Evolutionary conservation across 2,888 invertebrate species (phyloP).

Genomic region (Gastracanthus pulcherrimus): DNA sequence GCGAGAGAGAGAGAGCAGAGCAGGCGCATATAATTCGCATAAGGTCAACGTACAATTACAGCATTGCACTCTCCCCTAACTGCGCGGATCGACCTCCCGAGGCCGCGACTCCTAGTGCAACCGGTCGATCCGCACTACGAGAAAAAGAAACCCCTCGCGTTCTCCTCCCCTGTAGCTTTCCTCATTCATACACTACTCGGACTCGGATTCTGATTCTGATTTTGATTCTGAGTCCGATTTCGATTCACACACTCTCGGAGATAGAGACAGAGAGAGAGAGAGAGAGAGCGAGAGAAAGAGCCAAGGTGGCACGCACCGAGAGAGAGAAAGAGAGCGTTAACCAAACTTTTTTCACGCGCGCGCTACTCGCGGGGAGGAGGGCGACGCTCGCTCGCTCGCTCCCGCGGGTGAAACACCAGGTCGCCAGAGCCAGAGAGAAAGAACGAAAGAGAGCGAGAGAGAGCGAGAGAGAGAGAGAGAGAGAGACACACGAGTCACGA

Average conservation of each 20-base stretch:
- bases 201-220: no score
- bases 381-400: not conserved
- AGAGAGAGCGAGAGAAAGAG: constrained; percentile 58
- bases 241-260: not conserved
- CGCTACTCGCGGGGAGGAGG: not conserved
- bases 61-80: not conserved
- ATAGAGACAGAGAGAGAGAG: not conserved
- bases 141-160: no score
- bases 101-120: not conserved
- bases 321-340: constrained; percentile 68
- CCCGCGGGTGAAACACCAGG: not conserved
- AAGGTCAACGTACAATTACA: constrained; percentile 50
- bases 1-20: not conserved
- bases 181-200: not conserved
- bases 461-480: no score
- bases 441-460: no score
- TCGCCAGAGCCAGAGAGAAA: not conserved
- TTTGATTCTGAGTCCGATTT: no score
- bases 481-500: no score
- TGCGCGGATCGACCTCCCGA: not conserved
- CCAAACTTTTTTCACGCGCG: constrained; percentile 73
- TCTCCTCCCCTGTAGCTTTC: no score
- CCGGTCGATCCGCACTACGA: no score
- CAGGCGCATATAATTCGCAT: constrained; percentile 55
- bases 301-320: constrained; percentile 75